Evolutionary conservation across 2,888 invertebrate species (phyloP), one percentile per base, ranked within the genome.

Genomic region (Netelia fuscicornis): DNA sequence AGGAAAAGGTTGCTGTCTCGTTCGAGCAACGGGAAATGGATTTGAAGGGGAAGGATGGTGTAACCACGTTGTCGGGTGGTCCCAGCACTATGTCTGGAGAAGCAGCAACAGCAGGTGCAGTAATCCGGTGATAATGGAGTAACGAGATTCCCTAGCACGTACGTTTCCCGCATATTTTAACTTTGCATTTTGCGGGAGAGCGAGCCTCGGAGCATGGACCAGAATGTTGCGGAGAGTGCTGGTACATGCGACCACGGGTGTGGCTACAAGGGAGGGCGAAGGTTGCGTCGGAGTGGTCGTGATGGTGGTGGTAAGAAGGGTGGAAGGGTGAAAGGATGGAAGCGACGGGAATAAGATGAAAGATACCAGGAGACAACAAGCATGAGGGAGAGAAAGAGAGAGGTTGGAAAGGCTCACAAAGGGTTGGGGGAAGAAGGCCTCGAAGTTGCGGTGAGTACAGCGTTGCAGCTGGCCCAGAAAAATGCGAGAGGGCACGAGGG

Each of bases 91-190:
- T 67, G 54, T 52, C 76, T 78, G 74, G 87, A 87, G 86, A 88
- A 87, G 89, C 74, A 64, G 89, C 90, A 90, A 89, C 86, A 88
- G 90, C 89, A 91, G 88, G 89, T 91, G 91, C 89, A 88, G 90
- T 92, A 92, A 92, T 92, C 92, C 92, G 89, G 89, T 89, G 91
- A 92, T 93, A 93, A 93, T 92, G 91, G 91, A 92, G 92, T 91
- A 91, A 92, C 91, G 92, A 92, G 92, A 92, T 92, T 93, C 92
- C 77, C 85, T 80, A 85, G 89, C 92, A 92, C 91, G 92, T 92
- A 91, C 91, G 90, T 91, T 91, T 88, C 87, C 86, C 90, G 92
- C 91, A 93, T 93, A 92, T 93, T 93, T 93, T 91, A 92, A 91
- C 90, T 90, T 90, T 88, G 89, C 90, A 90, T 91, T 90, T 91